A percentile compares a stretch with the other conserved stretches of the same genome.
Conservation (phyloP, 2,888 invertebrate species). For the Phengaris arion region DNA sequence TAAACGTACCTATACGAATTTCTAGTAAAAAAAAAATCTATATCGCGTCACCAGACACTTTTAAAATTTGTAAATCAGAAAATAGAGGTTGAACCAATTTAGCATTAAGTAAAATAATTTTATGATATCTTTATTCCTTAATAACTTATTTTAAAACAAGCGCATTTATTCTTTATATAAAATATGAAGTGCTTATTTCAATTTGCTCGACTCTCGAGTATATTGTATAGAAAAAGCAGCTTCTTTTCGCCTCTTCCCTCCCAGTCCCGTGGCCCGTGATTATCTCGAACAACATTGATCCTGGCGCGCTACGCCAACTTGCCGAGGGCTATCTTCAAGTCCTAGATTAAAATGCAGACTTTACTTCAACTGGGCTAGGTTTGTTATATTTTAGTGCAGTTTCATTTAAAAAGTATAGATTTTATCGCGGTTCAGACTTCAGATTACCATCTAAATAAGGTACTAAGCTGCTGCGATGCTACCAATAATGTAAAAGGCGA, state of each 20-base stretch:
- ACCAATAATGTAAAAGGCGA: too few species aligned
- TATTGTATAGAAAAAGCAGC: not conserved
- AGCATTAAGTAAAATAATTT: too few species aligned
- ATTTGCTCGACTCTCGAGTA: not conserved
- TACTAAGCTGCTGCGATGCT: too few species aligned
- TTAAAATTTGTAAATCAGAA: too few species aligned
- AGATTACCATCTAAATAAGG: too few species aligned
- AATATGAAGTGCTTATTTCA: not conserved
- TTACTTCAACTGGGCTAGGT: not conserved
- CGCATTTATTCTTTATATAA: not conserved
- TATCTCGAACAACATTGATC: slow-evolving; percentile 26
- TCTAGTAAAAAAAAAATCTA: not conserved
- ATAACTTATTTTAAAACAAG: too few species aligned
- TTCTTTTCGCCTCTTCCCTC: slow-evolving; percentile 3
- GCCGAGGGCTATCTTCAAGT: slow-evolving; percentile 15
- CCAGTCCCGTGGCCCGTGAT: not conserved
- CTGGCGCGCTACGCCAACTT: not conserved
- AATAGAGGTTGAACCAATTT: too few species aligned
- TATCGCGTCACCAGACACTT: too few species aligned
- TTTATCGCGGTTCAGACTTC: too few species aligned
- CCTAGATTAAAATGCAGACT: slow-evolving; percentile 25
- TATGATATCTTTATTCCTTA: too few species aligned
- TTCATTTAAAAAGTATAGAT: too few species aligned
- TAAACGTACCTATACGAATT: not conserved
- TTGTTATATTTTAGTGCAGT: not conserved